Base-by-base conservation (phyloP, 2,797 vertebrate species). In the Parauchenoglanis punctatus region DNA sequence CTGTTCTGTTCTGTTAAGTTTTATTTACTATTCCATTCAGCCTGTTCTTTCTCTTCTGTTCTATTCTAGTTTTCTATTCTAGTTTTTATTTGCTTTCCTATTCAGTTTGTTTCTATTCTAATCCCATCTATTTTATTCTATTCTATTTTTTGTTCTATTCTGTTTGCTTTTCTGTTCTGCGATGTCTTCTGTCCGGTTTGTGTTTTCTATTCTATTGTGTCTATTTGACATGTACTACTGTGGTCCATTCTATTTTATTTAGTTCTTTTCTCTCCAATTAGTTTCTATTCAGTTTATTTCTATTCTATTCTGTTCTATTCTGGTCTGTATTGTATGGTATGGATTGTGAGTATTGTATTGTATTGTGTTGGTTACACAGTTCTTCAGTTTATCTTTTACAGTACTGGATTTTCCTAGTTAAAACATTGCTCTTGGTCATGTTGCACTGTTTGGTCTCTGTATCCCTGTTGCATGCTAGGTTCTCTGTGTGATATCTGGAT, bases 401-500 rank as follows among this genome's bases (percentile, higher is more conserved):
- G 10, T 12, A n/a, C 65, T 80, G 23, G 7, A 63, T 76, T 76
- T 35, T 65, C 0, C 31, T 56, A 25, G n/a, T 67, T 87, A 88
- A 56, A 63, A 59, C 61, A 20, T 13, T 7, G 40, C 59, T 83
- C 11, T 68, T 46, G 63, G 23, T 75, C n/a, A 46, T 52, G 65
- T 54, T 81, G n/a, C 52, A 46, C 35, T n/a, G 3, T 63, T 68
- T 4, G 40, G 80, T n/a, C 59, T 44, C 70, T 84, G 61, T 70
- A 84, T 44, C 83, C 28, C 67, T 88, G 46, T 78, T 85, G 82
- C 65, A 85, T 93, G 94, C 95, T 94, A 95, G 94, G 94, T 91
- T 76, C 93, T 93, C 90, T 93, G 93, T 67, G 81, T 94, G 94
- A 94, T 95, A 82, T 87, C 87, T 95, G 89, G 87, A 80, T 84